Evolutionary conservation across 1,140 invertebrate species (phyloP), one percentile per base, ranked within the genome.

Genomic region (Dufourea novaeangliae): DNA sequence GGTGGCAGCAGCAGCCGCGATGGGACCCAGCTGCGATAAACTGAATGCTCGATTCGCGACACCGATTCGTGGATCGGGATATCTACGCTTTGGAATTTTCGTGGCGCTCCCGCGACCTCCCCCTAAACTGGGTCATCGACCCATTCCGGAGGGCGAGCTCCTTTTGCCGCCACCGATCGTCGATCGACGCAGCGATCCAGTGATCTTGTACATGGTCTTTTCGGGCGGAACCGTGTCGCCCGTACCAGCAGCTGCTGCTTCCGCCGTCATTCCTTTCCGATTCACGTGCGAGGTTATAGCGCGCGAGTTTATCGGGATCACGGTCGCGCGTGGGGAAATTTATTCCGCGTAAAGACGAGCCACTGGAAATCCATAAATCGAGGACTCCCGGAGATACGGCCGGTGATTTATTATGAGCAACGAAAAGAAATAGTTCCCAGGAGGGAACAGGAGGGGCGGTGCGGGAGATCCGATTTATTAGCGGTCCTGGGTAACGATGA

Each of bases 21-120:
- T 75, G 76, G 70, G 70, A 52, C 62, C 39, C 67, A 86, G 78
- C 54, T 78, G 67, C 66, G 86, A 88, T 87, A 83, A 87, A 87
- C 85, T 79, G 56, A 62, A 78, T 68, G 46, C 39, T 66, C 74
- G 74, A 62, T 63, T 74, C 72, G 61, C 57, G 39, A 54, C 46
- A 41, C 46, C 67, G 52, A 70, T 78, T 78, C 75, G 64, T 37
- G 50, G n/a, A n/a, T 67, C 59, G 37, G 54, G n/a, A n/a, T n/a
- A 73, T 50, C 62, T 32, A 12, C 54, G n/a, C 57, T 52, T 52
- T 17, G 29, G 20, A 61, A 52, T 52, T 39, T 44, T 27, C n/a
- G n/a, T n/a, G n/a, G n/a, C n/a, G n/a, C 27, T 14, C 41, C n/a
- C 29, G 14, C 72, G 39, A 57, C 29, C 69, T n/a, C n/a, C 39